These are phyloP conservation scores for Drosophila lacicola DNA, from an alignment of 2,888 invertebrate genomes.

Conservation along the genomic window DNA sequence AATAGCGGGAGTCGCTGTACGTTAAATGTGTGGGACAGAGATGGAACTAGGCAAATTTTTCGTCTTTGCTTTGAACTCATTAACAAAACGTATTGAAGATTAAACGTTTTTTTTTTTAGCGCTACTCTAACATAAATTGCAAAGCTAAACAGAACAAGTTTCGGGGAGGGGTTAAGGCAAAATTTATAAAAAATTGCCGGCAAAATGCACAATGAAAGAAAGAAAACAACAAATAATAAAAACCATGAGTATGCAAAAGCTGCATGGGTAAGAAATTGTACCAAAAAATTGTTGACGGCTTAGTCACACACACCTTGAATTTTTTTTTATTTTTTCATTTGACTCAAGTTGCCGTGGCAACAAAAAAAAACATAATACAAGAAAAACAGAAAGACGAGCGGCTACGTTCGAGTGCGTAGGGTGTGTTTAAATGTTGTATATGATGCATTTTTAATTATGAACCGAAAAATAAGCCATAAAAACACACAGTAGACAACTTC, in stretches of 20 bases:
- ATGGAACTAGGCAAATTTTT: conserved; percentile 37
- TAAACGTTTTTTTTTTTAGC: conserved; percentile 58
- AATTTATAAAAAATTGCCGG: conserved; percentile 57
- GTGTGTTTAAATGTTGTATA: conserved; percentile 58
- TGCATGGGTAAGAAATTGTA: conserved; percentile 51
- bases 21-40: conserved; percentile 37
- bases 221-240: conserved; percentile 51
- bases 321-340: conserved; percentile 29
- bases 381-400: conserved; percentile 32
- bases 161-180: conserved; percentile 8
- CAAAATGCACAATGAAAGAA: conserved; percentile 50
- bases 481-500: conserved; percentile 43
- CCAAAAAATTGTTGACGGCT: conserved; percentile 67
- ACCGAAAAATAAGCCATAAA: conserved; percentile 57
- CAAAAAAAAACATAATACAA: conserved; percentile 40
- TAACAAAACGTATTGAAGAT: conserved; percentile 75
- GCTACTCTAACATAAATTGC: conserved; percentile 45
- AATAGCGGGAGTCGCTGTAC: conserved; percentile 69
- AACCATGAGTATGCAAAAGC: conserved; percentile 68
- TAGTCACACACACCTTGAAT: conserved; percentile 81
- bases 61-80: conserved; percentile 68
- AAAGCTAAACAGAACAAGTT: conserved; percentile 59
- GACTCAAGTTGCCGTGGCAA: conserved; percentile 70
- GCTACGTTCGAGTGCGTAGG: conserved; percentile 64
- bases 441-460: conserved; percentile 78